Base-by-base conservation (phyloP, 2,113 vertebrate genomes). In the Pagrus major region DNA sequence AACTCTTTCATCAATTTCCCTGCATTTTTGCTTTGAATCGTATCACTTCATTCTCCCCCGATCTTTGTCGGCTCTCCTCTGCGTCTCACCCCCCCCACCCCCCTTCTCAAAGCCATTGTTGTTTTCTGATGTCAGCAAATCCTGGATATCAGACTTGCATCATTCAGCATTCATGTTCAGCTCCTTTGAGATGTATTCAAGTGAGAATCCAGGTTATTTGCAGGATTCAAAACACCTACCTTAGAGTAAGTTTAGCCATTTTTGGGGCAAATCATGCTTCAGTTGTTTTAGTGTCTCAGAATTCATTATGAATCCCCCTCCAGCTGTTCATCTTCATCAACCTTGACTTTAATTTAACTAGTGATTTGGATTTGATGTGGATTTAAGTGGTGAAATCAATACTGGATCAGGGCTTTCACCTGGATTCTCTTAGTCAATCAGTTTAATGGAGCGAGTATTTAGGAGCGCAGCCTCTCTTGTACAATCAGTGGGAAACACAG, bases 401-500 rank as follows among this genome's bases (percentile, higher is more conserved):
- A 74, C 39, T 74, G 71, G 78, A 86, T 72, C 27, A 27, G 52
- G 35, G 78, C 49, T 80, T 88, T 86, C 85, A 83, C 71, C 79
- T 86, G 78, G 65, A 90, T 88, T 67, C 65, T 78, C 72, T 54
- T 9, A 68, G 77, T 89, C 87, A 89, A 83, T 90, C 81, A 78
- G 71, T 81, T 78, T 76, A 85, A 89, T 90, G 81, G 87, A 81
- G 69, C 37, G 9, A 68, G 61, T 76, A 55, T 87, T 87, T 74
- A 69, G 54, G 72, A 72, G 54, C 0, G 1, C 47, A 44, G 18
- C 25, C 27, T 69, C 35, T 80, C 63, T 80, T 49, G 54, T 65
- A 74, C 42, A 23, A 61, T 83, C 66, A 9, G 27, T 49, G 65
- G 66, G 49, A 49, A 82, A 80, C 44, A 63, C 9, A 61, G 55